These are phyloP conservation scores for Podilymbus podiceps DNA, from an alignment of 2,113 vertebrate genomes.

Conservation along the genomic window DNA sequence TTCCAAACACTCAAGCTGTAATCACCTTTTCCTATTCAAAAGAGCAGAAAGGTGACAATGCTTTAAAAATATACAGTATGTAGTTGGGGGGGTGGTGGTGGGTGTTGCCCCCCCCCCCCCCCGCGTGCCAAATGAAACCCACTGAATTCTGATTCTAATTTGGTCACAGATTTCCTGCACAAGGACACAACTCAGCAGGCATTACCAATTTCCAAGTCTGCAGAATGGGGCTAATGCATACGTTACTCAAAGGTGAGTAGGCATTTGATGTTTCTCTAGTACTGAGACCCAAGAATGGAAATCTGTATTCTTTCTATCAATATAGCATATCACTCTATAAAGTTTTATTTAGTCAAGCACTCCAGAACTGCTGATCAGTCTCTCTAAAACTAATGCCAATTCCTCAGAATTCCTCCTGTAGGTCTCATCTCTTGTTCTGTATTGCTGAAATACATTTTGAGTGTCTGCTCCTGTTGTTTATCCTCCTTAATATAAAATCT, in stretches of 20 bases:
- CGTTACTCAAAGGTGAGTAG: not conserved
- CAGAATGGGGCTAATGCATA: not conserved
- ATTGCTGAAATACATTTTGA: not conserved
- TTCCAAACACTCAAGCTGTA: not conserved
- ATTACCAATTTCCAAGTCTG: not conserved
- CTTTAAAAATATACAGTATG: not conserved
- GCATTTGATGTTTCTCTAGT: not conserved
- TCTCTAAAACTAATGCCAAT: not conserved
- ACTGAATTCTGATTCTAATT: not conserved
- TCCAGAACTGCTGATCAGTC: not conserved
- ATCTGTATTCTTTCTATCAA: not conserved
- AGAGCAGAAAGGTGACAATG: not conserved
- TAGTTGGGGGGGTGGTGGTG: too few species aligned
- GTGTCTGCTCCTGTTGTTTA: not conserved
- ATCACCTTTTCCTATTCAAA: not conserved
- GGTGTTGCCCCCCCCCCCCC: too few species aligned
- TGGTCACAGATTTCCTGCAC: not conserved
- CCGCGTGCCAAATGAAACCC: too few species aligned
- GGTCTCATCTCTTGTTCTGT: not conserved
- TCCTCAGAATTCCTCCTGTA: not conserved
- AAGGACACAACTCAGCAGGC: not conserved
- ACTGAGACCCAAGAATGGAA: not conserved
- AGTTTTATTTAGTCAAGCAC: not conserved
- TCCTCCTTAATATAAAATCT: not conserved
- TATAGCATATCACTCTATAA: not conserved